Evolutionary conservation across 2,797 vertebrate genomes (phyloP).

Genomic region (Scarus forsteni): DNA sequence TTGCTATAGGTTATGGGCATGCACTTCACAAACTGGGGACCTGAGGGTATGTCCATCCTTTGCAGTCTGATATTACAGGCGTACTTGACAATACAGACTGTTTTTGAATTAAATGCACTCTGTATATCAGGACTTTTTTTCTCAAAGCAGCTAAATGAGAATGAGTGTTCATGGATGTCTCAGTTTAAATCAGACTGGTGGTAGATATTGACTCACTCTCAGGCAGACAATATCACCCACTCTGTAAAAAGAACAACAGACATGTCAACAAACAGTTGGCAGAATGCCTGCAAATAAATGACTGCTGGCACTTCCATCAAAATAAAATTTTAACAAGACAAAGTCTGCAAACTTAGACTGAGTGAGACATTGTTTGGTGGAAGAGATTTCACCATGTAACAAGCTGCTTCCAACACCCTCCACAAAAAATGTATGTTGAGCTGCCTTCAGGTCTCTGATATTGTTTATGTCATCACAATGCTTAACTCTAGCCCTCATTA

Average conservation of each 20-base stretch:
- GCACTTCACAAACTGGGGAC: too few species aligned
- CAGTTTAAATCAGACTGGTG: not conserved
- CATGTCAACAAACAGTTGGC: not conserved
- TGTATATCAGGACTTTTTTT: not conserved
- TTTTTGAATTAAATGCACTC: not conserved
- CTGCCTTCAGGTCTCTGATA: not conserved
- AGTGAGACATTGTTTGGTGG: not conserved
- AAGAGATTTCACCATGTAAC: not conserved
- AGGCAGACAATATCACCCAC: not conserved
- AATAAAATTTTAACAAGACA: not conserved
- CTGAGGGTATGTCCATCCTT: too few species aligned
- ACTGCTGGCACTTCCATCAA: not conserved
- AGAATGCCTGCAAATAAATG: not conserved
- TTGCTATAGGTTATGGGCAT: too few species aligned
- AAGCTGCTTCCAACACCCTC: not conserved
- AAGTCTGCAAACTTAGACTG: not conserved
- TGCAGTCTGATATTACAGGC: not conserved
- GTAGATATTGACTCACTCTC: not conserved
- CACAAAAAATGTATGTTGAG: not conserved
- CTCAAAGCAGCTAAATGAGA: not conserved
- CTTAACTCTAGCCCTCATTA: constrained; percentile 1
- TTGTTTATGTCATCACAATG: constrained; percentile 2
- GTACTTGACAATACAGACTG: not conserved
- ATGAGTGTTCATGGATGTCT: not conserved
- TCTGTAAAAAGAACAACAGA: not conserved